These are phyloP conservation scores for Epistrophe eligans DNA, from an alignment of 2,888 invertebrate species.

Conservation along the genomic window DNA sequence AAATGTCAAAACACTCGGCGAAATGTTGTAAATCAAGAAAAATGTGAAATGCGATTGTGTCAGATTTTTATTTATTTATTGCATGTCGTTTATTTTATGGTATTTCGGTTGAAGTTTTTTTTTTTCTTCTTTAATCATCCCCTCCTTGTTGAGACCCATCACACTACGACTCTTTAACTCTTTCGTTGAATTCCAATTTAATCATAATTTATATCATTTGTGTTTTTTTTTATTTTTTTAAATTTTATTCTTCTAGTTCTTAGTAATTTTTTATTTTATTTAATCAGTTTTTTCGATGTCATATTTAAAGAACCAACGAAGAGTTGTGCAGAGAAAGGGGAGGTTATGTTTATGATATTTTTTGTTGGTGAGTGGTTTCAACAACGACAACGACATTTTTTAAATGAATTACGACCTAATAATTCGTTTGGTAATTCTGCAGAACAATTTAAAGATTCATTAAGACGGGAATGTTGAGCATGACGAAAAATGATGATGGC, in stretches of 20 bases:
- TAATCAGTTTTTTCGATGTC: slow-evolving; percentile 55
- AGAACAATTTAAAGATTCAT: slow-evolving; percentile 34
- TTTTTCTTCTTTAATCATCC: slow-evolving; percentile 18
- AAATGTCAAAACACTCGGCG: slow-evolving; percentile 67
- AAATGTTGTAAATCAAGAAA: slow-evolving; percentile 70
- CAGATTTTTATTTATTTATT: slow-evolving; percentile 74
- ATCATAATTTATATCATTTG: slow-evolving; percentile 28
- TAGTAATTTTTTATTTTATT: slow-evolving; percentile 55
- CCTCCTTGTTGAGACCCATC: neutral
- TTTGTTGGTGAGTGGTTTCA: slow-evolving; percentile 32
- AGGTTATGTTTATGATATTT: slow-evolving; percentile 16
- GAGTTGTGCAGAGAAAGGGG: neutral
- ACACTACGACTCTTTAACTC: neutral
- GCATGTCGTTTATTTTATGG: slow-evolving; percentile 65
- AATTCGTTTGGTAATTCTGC: slow-evolving; percentile 68
- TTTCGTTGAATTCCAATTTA: slow-evolving; percentile 44
- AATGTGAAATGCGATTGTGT: slow-evolving; percentile 73
- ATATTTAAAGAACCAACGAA: neutral
- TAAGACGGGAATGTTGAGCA: slow-evolving; percentile 40
- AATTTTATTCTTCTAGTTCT: slow-evolving; percentile 56
- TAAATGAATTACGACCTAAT: slow-evolving; percentile 69
- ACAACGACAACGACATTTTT: slow-evolving; percentile 49
- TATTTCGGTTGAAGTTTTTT: slow-evolving; percentile 31
- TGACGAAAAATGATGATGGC: slow-evolving; percentile 52
- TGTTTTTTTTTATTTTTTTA: slow-evolving; percentile 8